These are phyloP conservation scores for Knipowitschia caucasica DNA, from an alignment of 2,797 vertebrate genomes.

Conservation along the genomic window DNA sequence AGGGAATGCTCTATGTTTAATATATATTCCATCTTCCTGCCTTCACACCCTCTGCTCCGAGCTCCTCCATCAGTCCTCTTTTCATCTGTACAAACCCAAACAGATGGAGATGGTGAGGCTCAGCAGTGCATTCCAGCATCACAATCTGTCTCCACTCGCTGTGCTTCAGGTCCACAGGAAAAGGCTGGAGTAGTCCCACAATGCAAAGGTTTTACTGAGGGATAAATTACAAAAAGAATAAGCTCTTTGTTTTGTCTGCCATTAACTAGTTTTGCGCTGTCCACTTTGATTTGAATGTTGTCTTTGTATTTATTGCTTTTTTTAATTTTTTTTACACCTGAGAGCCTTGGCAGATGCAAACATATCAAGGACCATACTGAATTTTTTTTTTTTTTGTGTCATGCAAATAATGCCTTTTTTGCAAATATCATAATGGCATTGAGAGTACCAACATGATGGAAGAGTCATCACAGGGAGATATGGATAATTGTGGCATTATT, in stretches of 20 bases:
- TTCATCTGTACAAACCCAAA: constrained; percentile 56
- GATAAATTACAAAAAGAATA: background rate
- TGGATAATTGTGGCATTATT: constrained; percentile 61
- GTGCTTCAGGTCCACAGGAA: constrained; percentile 55
- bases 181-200: constrained; percentile 46
- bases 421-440: constrained; percentile 65
- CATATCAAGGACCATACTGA: too few relatives aligned
- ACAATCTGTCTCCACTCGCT: constrained; percentile 73
- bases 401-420: constrained; percentile 36
- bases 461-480: constrained; percentile 51
- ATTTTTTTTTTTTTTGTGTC: too few relatives aligned
- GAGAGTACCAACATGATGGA: constrained; percentile 69
- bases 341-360: too few relatives aligned
- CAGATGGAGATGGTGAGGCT: constrained; percentile 80
- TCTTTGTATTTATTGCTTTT: too few relatives aligned
- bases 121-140: constrained; percentile 72
- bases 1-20: constrained; percentile 79
- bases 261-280: background rate
- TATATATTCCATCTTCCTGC: constrained; percentile 78
- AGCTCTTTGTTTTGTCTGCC: background rate
- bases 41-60: constrained; percentile 43
- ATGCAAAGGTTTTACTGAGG: background rate
- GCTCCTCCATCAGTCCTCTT: constrained; percentile 36
- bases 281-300: too few relatives aligned
- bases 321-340: too few relatives aligned